Conservation (phyloP, 2,888 invertebrate species). For the Cheilosia scutellata region DNA sequence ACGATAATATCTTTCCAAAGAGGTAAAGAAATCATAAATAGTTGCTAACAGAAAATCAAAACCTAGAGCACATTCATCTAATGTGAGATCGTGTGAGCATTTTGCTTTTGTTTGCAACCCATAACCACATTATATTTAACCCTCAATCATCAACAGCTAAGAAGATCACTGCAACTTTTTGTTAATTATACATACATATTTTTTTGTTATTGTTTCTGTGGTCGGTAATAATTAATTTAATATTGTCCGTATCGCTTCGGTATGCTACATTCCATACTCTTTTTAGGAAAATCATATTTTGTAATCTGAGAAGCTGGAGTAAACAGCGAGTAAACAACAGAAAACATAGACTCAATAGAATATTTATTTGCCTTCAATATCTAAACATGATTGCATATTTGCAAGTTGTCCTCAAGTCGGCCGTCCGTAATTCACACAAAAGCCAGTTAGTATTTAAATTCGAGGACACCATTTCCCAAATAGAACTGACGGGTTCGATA, state of each 20-base stretch:
- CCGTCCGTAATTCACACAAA: too few relatives aligned
- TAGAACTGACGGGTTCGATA: too few relatives aligned
- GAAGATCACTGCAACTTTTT: slow-evolving; percentile 28
- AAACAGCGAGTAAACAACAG: too few relatives aligned
- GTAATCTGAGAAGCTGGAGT: too few relatives aligned
- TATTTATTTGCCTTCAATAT: too few relatives aligned
- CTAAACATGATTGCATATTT: too few relatives aligned
- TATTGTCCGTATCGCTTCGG: neutral
- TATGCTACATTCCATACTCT: too few relatives aligned
- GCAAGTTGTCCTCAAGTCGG: too few relatives aligned
- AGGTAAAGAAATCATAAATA: slow-evolving; percentile 88
- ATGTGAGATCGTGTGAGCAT: slow-evolving; percentile 64
- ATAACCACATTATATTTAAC: slow-evolving; percentile 60
- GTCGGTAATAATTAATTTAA: neutral
- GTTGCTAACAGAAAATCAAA: slow-evolving; percentile 60
- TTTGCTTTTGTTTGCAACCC: slow-evolving; percentile 70
- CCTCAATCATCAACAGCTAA: slow-evolving; percentile 57
- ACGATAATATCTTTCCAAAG: slow-evolving; percentile 99
- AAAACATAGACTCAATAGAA: too few relatives aligned
- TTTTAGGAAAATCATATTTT: too few relatives aligned
- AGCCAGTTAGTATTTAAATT: too few relatives aligned
- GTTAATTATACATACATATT: slow-evolving; percentile 34
- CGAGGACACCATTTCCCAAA: too few relatives aligned
- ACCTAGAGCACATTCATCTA: slow-evolving; percentile 57
- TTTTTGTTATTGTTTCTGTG: slow-evolving; percentile 9